Evolutionary conservation across 30 jellyfish, hydroid and myxozoan genomes (phyloP), one percentile per base, ranked within the genome.

Genomic region (Turritopsis dohrnii): DNA sequence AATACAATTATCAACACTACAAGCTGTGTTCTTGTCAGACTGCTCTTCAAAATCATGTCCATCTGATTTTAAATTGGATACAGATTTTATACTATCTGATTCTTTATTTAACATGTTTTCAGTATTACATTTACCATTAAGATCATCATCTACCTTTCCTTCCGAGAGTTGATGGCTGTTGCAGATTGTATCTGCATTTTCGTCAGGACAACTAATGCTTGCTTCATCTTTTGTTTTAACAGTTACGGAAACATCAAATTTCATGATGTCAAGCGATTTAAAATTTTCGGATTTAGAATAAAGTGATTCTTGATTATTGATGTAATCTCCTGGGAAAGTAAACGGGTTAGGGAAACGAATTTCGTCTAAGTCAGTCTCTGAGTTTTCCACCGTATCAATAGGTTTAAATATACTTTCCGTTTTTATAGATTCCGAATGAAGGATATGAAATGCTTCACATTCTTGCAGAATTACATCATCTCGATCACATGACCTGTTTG

Each of bases 251-350:
- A 69, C 77, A 7, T 69, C 77, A 69, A 69, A 69, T n/a, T 69
- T 69, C 30, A 27, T 27, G 8, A 69, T 69, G 13, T 82, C 89
- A 25, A 82, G 41, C 7, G 89, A 82, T 66, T 66, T 69, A 28
- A 82, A 65, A 71, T 82, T 82, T 71, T 82, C 89, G 17, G 89
- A 82, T 71, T 66, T 26, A 8, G 89, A 82, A 71, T 66, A 82
- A 16, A 82, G 71, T 24, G 89, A 65, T 82, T 82, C 89, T 66
- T 71, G 85, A 27, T 23, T 66, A 53, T 82, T 82, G 41, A 65
- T 28, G n/a, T 74, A 74, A 9, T 74, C 83, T 23, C 19, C 54
- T 22, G 83, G 65, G 19, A 74, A 24, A 9, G 18, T 29, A n/a
- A 74, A 74, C 0, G 83, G 83, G 41, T 74, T 74, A 29, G 83